A percentile compares a stretch with the other conserved stretches of the same genome.
Conservation (phyloP, 2,113 vertebrate genomes). For the Sebastes schlegelii region DNA sequence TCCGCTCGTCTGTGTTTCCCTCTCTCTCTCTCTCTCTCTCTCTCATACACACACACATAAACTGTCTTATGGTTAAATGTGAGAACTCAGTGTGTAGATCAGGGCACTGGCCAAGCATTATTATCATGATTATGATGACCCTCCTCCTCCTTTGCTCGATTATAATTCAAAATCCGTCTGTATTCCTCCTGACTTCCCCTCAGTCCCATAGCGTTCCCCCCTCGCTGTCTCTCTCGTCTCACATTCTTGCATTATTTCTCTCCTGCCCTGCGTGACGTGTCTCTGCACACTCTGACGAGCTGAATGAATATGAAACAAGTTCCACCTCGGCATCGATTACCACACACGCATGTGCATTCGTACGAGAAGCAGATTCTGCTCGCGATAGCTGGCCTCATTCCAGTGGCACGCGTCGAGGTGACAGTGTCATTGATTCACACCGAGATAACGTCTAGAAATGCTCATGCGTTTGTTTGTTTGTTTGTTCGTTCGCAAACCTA, state of each 20-base stretch:
- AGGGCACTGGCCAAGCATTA: constrained; percentile 38
- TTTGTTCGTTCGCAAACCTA: constrained; percentile 36
- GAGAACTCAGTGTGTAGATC: constrained; percentile 31
- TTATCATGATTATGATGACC: constrained; percentile 59
- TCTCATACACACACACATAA: not conserved
- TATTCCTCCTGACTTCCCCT: constrained; percentile 29
- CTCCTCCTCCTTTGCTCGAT: constrained; percentile 11
- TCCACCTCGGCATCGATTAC: constrained; percentile 56
- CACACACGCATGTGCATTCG: constrained; percentile 43
- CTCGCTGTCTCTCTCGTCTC: constrained; percentile 28
- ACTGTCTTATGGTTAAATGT: constrained; percentile 18
- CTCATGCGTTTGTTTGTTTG: constrained; percentile 33
- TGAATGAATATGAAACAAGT: constrained; percentile 69
- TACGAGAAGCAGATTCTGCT: constrained; percentile 33
- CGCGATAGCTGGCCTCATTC: constrained; percentile 47
- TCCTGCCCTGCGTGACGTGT: constrained; percentile 58
- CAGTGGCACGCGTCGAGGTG: constrained; percentile 49
- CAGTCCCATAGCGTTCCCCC: constrained; percentile 23
- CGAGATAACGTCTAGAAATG: constrained; percentile 5
- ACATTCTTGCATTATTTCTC: constrained; percentile 59
- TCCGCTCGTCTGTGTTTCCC: constrained; percentile 38
- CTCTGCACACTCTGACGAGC: constrained; percentile 54
- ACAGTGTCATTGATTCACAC: constrained; percentile 40
- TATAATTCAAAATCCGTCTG: constrained; percentile 46
- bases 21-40: not conserved